Base-by-base conservation (phyloP, 1,140 invertebrate genomes). In the Drusus annulatus region DNA sequence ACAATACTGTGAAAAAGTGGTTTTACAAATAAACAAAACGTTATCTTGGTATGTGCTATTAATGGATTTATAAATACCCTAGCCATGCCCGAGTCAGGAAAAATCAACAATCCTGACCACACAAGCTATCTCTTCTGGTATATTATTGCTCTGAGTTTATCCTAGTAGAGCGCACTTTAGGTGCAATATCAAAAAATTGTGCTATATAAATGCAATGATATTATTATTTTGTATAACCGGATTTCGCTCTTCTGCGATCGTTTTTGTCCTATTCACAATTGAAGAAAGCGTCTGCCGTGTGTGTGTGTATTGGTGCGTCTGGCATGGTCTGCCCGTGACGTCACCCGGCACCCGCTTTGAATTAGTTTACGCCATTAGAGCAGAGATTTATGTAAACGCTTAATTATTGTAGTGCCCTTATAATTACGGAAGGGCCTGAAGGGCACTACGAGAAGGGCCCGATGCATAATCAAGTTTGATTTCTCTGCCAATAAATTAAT, bases 211-310 rank as follows among this genome's bases (percentile, higher is more conserved):
- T n/a, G n/a, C n/a, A n/a, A n/a, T n/a, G n/a, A n/a, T n/a, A n/a
- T n/a, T n/a, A n/a, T n/a, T n/a, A n/a, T n/a, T n/a, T 28, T 23
- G 16, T 3, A 19, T 60, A 71, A 28, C 81, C 81, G 81, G 81
- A 82, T 80, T 78, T 79, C 65, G 78, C 74, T 77, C 58, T 77
- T 79, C 73, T 56, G 63, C 81, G 74, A 80, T 80, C 81, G 63
- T 52, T 79, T 79, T 79, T 77, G 58, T 73, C 65, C 76, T 77
- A 74, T 81, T 74, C 76, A 65, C 23, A 81, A 78, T 63, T 78
- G 68, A 81, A 81, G 76, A 60, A 81, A 76, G 71, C 76, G 23
- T 25, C 58, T 81, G 76, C 76, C 62, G 19, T 45, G 36, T 45
- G 36, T 45, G 10, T 45, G 36, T 45, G 36, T n/a, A n/a, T 45